phyloP scores from a whole-genome alignment of 2,888 invertebrate genomes.

The Caenorhabditis sp. region DNA sequence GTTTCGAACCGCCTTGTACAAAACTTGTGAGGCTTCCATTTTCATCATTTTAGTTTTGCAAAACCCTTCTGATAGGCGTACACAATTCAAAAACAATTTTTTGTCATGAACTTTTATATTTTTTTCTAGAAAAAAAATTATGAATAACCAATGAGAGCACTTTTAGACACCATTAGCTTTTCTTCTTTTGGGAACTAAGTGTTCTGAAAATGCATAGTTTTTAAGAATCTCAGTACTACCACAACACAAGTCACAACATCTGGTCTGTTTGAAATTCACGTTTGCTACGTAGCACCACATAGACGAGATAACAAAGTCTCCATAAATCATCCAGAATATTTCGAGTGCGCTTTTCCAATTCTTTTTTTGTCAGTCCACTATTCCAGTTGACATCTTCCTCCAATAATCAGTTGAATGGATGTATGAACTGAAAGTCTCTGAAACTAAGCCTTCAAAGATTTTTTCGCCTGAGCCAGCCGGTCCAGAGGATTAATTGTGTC shows the following conservation, averaged over 20 bases:
- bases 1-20: neutral
- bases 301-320: slow-evolving; percentile 35
- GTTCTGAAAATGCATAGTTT: neutral
- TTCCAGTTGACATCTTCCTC: neutral
- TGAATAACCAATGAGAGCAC: too few relatives aligned
- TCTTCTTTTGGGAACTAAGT: neutral
- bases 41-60: slow-evolving; percentile 15
- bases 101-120: too few relatives aligned
- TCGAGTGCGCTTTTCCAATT: neutral
- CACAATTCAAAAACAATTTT: neutral
- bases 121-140: too few relatives aligned
- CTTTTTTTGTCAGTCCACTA: neutral
- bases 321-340: slow-evolving; percentile 38
- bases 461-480: slow-evolving; percentile 9
- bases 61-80: neutral
- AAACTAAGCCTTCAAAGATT: slow-evolving; percentile 6
- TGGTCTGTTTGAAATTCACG: slow-evolving; percentile 24
- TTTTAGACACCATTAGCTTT: neutral
- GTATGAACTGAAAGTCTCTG: slow-evolving; percentile 7
- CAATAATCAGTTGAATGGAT: neutral
- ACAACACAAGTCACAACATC: slow-evolving; percentile 40
- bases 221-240: neutral
- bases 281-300: neutral
- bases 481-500: slow-evolving; percentile 48
- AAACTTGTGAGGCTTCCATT: slow-evolving; percentile 6